These are phyloP conservation scores for Rhinella marina DNA, from an alignment of 2,797 vertebrate species.

Conservation along the genomic window DNA sequence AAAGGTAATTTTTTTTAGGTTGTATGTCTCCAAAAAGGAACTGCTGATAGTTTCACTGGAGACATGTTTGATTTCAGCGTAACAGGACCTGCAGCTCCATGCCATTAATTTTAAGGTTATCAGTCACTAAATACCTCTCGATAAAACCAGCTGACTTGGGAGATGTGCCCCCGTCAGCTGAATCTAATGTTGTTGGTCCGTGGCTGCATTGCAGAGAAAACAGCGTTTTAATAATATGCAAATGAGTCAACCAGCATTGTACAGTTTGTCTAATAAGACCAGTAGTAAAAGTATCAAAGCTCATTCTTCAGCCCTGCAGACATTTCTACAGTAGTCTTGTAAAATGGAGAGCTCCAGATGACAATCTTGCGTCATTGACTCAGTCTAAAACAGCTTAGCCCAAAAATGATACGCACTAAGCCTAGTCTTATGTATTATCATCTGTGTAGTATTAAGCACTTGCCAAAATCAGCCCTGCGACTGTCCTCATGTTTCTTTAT, in stretches of 20 bases:
- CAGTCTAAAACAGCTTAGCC: background rate
- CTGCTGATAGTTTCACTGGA: too few species aligned
- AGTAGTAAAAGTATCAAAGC: background rate
- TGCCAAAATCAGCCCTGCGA: background rate
- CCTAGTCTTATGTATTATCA: constrained; percentile 14
- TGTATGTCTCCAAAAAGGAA: too few species aligned
- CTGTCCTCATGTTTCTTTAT: constrained; percentile 4
- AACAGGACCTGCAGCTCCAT: too few species aligned
- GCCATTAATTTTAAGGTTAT: too few species aligned
- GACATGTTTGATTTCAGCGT: too few species aligned
- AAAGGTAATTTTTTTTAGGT: too few species aligned
- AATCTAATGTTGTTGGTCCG: too few species aligned
- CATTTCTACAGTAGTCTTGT: background rate
- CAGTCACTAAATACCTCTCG: too few species aligned
- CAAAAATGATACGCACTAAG: background rate
- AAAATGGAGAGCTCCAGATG: background rate
- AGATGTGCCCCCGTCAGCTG: too few species aligned
- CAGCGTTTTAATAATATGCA: too few species aligned
- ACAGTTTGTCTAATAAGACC: background rate
- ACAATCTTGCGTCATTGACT: background rate
- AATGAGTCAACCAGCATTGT: background rate
- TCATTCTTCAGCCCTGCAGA: background rate
- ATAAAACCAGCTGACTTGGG: too few species aligned
- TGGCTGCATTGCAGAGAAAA: too few species aligned
- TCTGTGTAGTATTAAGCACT: constrained; percentile 12